A percentile compares a stretch with the other conserved stretches of the same genome.
These are phyloP conservation scores for Colinus virginianus DNA, from an alignment of 2,113 vertebrate genomes.

Conservation along the genomic window DNA sequence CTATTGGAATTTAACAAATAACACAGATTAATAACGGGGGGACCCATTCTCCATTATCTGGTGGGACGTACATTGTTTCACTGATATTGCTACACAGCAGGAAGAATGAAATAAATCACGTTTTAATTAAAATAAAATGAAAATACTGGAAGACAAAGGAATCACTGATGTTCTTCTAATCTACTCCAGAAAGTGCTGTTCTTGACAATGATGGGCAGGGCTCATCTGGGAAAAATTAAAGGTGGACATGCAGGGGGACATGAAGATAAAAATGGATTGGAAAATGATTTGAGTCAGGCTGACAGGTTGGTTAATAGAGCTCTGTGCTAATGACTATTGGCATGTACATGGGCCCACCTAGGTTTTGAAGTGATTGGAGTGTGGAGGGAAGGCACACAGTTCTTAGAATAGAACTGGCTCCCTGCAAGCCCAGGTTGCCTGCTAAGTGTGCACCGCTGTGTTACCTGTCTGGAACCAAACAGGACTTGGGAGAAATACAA, in stretches of 20 bases:
- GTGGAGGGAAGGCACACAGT: not conserved
- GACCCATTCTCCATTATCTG: not conserved
- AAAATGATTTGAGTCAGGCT: not conserved
- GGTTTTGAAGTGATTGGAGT: not conserved
- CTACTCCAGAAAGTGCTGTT: not conserved
- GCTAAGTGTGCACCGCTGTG: not conserved
- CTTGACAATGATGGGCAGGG: not conserved
- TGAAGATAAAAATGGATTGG: not conserved
- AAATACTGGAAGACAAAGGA: not conserved
- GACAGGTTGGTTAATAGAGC: not conserved
- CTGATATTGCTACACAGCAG: not conserved
- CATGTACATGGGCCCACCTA: not conserved
- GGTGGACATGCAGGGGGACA: not conserved
- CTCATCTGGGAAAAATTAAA: not conserved
- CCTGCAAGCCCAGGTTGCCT: not conserved
- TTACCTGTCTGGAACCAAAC: not conserved
- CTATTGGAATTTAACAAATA: constrained; percentile 22
- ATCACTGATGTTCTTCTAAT: not conserved
- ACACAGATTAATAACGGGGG: not conserved
- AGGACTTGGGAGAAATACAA: not conserved
- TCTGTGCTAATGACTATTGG: not conserved
- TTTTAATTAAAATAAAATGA: not conserved
- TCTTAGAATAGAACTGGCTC: not conserved
- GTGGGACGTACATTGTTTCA: not conserved
- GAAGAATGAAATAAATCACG: not conserved